phyloP scores from a whole-genome alignment of 2,113 vertebrate species.

The Austrofundulus limnaeus region DNA sequence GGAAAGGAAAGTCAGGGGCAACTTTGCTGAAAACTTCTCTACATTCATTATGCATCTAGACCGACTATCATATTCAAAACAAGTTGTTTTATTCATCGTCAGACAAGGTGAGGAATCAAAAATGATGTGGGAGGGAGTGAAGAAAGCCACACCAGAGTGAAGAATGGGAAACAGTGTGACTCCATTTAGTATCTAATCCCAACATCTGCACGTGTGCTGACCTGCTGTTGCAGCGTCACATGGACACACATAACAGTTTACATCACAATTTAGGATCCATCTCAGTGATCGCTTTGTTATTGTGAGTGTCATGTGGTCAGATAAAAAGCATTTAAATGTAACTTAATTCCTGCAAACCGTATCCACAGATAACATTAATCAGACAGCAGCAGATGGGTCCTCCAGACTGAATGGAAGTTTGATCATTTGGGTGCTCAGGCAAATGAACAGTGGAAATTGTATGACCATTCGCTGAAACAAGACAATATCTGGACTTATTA shows the following conservation, averaged over 20 bases:
- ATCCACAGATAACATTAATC: slow-evolving; percentile 2
- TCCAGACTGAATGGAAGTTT: slow-evolving; percentile 24
- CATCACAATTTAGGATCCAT: slow-evolving; percentile 18
- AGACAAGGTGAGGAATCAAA: slow-evolving; percentile 42
- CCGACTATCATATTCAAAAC: slow-evolving; percentile 49
- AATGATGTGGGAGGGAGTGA: slow-evolving; percentile 36
- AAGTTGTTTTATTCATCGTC: slow-evolving; percentile 63
- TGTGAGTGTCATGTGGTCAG: slow-evolving; percentile 3
- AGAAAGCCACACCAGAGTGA: neutral
- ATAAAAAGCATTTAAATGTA: slow-evolving; percentile 15
- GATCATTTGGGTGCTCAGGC: slow-evolving; percentile 24
- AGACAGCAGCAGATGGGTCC: slow-evolving; percentile 5
- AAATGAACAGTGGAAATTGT: slow-evolving; percentile 40
- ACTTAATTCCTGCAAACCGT: slow-evolving; percentile 9
- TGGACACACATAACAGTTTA: slow-evolving; percentile 24
- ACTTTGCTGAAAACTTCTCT: neutral
- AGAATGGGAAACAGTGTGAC: slow-evolving; percentile 9
- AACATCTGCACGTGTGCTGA: slow-evolving; percentile 18
- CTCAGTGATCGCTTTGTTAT: slow-evolving; percentile 15
- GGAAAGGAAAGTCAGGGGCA: slow-evolving; percentile 5
- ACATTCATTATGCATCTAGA: slow-evolving; percentile 23
- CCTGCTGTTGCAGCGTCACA: slow-evolving; percentile 10
- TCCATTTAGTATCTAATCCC: slow-evolving; percentile 51
- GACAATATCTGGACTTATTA: slow-evolving; percentile 44
- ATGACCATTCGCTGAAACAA: slow-evolving; percentile 34